phyloP scores from a whole-genome alignment of 2,113 vertebrate genomes.

The Sebastes fasciatus region DNA sequence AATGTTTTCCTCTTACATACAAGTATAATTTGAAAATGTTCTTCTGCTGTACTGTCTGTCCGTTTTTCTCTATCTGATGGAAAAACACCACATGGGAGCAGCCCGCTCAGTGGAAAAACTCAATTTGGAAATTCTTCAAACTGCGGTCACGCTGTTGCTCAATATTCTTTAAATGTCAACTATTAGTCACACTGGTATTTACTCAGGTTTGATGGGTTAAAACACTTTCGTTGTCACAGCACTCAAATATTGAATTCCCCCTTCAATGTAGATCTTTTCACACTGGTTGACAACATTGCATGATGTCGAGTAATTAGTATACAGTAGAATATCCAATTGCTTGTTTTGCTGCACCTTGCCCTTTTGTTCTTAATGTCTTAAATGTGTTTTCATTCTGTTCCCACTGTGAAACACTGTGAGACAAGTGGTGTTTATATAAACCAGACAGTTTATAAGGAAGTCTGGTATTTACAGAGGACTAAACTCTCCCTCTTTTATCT shows the following conservation, averaged over 20 bases:
- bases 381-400: not conserved
- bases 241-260: not conserved
- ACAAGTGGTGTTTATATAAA: slow-evolving; percentile 13
- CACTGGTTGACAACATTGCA: not conserved
- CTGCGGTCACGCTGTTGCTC: not conserved
- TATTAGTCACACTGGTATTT: not conserved
- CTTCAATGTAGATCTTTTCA: too few relatives aligned
- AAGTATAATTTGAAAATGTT: not conserved
- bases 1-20: not conserved
- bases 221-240: not conserved
- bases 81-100: not conserved
- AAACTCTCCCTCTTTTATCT: slow-evolving; percentile 46
- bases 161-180: not conserved
- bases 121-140: not conserved
- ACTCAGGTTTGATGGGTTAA: not conserved
- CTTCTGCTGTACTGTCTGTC: not conserved
- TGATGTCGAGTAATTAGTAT: too few relatives aligned
- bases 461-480: slow-evolving; percentile 42
- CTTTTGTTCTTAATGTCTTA: not conserved
- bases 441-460: slow-evolving; percentile 35
- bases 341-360: not conserved
- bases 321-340: not conserved
- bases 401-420: slow-evolving; percentile 3
- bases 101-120: not conserved
- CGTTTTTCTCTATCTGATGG: not conserved